phyloP scores from a whole-genome alignment of 92 coral and sea anemone species.

The Parazoanthus swiftii region DNA sequence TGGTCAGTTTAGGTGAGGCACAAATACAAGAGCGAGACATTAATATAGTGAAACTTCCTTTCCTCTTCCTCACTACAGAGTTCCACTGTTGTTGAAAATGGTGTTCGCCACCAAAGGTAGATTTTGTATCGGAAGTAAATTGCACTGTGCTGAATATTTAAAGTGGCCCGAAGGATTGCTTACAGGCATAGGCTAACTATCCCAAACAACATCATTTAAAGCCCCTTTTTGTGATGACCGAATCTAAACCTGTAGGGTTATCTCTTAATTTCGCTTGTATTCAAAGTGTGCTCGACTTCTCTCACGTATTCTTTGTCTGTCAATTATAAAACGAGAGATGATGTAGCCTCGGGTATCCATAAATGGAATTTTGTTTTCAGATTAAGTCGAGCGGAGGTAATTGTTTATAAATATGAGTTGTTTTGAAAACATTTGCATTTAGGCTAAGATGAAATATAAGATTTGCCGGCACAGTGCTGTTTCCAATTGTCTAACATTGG shows the following conservation, averaged over 20 bases:
- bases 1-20: not conserved
- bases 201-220: conserved; percentile 6
- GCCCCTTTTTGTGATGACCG: conserved; percentile 1
- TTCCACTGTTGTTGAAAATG: conserved; percentile 6
- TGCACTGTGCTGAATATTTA: conserved; percentile 20
- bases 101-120: not conserved
- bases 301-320: conserved; percentile 5
- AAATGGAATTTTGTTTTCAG: conserved; percentile 39
- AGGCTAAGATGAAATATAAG: conserved; percentile 7
- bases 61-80: not conserved
- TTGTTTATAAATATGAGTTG: conserved; percentile 19
- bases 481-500: not conserved
- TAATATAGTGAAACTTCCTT: not conserved
- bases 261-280: not conserved
- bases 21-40: not conserved
- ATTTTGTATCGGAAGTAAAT: conserved; percentile 7
- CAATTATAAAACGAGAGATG: not conserved
- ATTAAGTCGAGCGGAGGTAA: conserved; percentile 41
- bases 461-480: not conserved
- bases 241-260: conserved; percentile 9
- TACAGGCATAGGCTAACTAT: not conserved
- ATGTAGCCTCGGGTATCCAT: conserved; percentile 37
- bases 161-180: conserved; percentile 4
- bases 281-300: not conserved
- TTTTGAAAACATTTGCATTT: conserved; percentile 32